Evolutionary conservation across 2,888 invertebrate genomes (phyloP).

Genomic region (Ctenicera cuprea): DNA sequence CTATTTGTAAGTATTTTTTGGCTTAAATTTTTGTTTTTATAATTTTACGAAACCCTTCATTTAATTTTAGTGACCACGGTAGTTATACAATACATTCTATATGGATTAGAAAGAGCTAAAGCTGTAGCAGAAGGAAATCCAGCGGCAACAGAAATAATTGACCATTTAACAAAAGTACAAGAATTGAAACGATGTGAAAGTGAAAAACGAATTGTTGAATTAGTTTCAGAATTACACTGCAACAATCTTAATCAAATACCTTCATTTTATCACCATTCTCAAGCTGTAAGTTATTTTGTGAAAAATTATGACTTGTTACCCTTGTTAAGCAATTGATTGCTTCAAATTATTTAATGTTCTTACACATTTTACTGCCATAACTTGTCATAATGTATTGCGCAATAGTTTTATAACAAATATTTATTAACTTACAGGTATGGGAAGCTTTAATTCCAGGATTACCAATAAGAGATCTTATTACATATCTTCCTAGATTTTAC

Average conservation of each 20-base stretch:
- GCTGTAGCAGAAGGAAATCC: conserved; percentile 68
- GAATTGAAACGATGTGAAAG: conserved; percentile 72
- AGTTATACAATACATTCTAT: conserved; percentile 73
- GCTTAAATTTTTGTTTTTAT: too few species aligned
- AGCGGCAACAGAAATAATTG: conserved; percentile 71
- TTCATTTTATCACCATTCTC: conserved; percentile 78
- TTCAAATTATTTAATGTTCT: too few species aligned
- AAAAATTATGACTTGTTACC: neutral
- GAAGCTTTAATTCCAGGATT: conserved; percentile 76
- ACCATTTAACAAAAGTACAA: conserved; percentile 73
- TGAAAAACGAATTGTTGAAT: conserved; percentile 73
- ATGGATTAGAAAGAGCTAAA: conserved; percentile 74
- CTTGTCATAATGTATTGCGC: too few species aligned
- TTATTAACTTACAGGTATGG: conserved; percentile 76
- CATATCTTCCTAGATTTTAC: conserved; percentile 77
- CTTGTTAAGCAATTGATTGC: too few species aligned
- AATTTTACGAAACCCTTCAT: too few species aligned
- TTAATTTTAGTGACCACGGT: conserved; percentile 65
- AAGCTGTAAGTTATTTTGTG: conserved; percentile 73
- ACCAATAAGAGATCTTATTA: conserved; percentile 74
- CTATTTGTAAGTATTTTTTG: conserved; percentile 71
- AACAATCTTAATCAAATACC: conserved; percentile 81
- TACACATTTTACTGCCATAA: too few species aligned
- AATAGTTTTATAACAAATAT: neutral
- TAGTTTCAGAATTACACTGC: conserved; percentile 75